phyloP scores from a whole-genome alignment of 2,888 invertebrate species.

The Copidosoma aretas region DNA sequence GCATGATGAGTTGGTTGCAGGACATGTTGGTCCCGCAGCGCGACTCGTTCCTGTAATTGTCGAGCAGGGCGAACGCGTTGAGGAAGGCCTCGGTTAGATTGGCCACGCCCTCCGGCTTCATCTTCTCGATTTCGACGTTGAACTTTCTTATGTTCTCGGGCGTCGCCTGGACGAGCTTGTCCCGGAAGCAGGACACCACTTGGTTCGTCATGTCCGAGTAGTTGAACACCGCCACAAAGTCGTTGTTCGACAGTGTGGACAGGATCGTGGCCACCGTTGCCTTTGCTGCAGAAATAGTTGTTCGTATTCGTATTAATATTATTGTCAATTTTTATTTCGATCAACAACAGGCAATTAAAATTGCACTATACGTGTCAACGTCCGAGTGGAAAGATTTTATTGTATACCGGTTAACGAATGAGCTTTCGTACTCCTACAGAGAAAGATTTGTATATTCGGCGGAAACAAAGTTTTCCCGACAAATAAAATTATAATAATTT shows the following conservation, averaged over 20 bases:
- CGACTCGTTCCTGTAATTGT: slow-evolving; percentile 66
- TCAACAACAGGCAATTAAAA: too few relatives aligned
- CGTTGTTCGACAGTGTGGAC: slow-evolving; percentile 96
- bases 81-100: slow-evolving; percentile 83
- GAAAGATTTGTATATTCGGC: too few relatives aligned
- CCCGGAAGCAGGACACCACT: slow-evolving; percentile 84
- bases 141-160: slow-evolving; percentile 82
- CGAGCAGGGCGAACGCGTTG: slow-evolving; percentile 82
- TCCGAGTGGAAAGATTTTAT: too few relatives aligned
- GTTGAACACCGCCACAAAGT: slow-evolving; percentile 91
- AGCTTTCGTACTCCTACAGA: too few relatives aligned
- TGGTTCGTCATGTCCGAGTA: slow-evolving; percentile 77
- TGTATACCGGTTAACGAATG: too few relatives aligned
- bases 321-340: too few relatives aligned
- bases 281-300: slow-evolving; percentile 53
- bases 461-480: too few relatives aligned
- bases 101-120: slow-evolving; percentile 80
- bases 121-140: slow-evolving; percentile 71
- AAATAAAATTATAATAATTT: too few relatives aligned
- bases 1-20: slow-evolving; percentile 96
- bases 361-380: too few relatives aligned
- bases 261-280: slow-evolving; percentile 84
- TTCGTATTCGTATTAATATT: too few relatives aligned
- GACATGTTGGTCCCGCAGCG: slow-evolving; percentile 68
- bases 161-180: slow-evolving; percentile 86